These are phyloP conservation scores for Diadema setosum DNA, from an alignment of 35 echinoderm and acorn worm species.

Conservation along the genomic window DNA sequence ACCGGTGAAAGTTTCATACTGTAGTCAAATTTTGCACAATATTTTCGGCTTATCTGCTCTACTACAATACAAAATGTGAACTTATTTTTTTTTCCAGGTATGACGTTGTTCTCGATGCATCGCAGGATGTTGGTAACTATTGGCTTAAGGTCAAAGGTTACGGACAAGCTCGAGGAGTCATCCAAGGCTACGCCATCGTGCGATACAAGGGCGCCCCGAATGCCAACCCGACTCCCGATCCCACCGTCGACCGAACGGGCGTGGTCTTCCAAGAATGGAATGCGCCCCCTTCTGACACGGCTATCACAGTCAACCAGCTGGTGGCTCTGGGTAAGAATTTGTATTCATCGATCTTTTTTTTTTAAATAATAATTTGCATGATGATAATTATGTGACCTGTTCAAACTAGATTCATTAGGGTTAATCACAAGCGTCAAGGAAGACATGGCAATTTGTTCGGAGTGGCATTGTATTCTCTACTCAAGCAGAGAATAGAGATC, in stretches of 20 bases:
- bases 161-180: background rate
- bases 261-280: background rate
- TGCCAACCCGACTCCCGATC: background rate
- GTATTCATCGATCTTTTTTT: too few relatives aligned
- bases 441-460: too few relatives aligned
- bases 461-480: too few relatives aligned
- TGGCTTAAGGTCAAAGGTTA: conserved; percentile 67
- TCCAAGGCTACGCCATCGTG: background rate
- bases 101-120: conserved; percentile 60
- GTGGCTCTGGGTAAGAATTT: background rate
- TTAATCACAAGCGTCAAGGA: too few relatives aligned
- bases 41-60: too few relatives aligned
- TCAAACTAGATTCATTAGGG: too few relatives aligned
- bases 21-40: too few relatives aligned
- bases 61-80: too few relatives aligned
- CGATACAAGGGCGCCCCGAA: background rate
- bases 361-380: too few relatives aligned
- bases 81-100: conserved; percentile 18
- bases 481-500: too few relatives aligned
- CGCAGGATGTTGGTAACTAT: conserved; percentile 56
- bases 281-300: background rate
- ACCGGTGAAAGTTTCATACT: too few relatives aligned
- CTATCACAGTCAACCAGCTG: background rate
- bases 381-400: too few relatives aligned
- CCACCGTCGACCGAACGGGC: background rate